These are phyloP conservation scores for Cataglyphis altisquamis DNA, from an alignment of 2,888 invertebrate species.

Conservation along the genomic window DNA sequence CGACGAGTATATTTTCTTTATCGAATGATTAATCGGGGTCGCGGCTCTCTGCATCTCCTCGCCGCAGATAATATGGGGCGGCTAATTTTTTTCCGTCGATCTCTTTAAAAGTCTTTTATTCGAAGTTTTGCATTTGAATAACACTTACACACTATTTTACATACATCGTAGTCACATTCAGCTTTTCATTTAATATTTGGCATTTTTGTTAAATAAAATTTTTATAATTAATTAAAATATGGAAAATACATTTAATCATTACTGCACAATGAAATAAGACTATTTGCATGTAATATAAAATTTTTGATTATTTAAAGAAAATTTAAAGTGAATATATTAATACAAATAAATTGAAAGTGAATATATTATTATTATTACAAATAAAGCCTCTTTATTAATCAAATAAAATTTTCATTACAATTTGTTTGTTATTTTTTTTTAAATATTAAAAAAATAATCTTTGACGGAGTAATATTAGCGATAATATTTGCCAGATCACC, in stretches of 20 bases:
- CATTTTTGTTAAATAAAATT: slow-evolving; percentile 3
- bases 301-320: not conserved
- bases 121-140: not conserved
- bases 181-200: not conserved
- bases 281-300: not conserved
- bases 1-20: slow-evolving; percentile 67
- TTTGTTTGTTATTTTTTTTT: not conserved
- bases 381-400: not conserved
- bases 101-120: slow-evolving; percentile 11
- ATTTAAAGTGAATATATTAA: not conserved
- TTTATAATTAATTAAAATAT: not conserved
- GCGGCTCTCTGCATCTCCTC: slow-evolving; percentile 64
- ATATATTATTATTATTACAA: not conserved
- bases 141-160: not conserved
- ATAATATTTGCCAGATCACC: slow-evolving; percentile 1
- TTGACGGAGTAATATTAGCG: not conserved
- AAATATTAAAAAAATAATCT: slow-evolving; percentile 19
- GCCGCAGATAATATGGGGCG: slow-evolving; percentile 28
- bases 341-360: no score
- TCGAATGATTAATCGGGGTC: slow-evolving; percentile 77
- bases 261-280: not conserved
- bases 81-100: slow-evolving; percentile 35
- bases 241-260: not conserved
- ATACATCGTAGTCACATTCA: not conserved
- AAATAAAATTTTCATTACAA: not conserved